Conservation (phyloP, 2,888 invertebrate species). For the Cyclophora albipunctata region DNA sequence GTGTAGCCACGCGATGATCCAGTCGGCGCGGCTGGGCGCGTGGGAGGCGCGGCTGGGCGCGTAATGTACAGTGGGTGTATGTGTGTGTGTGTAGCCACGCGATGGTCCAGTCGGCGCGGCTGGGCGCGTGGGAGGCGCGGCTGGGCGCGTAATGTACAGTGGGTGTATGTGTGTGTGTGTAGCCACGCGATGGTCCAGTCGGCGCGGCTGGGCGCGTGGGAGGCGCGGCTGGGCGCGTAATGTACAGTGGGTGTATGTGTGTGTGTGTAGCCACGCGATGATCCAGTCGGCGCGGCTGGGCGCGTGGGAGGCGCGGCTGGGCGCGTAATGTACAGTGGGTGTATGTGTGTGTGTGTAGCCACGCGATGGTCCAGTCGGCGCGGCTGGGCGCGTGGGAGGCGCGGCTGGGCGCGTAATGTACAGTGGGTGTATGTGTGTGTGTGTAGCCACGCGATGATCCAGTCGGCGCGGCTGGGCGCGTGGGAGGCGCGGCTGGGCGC, state of each 20-base stretch:
- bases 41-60: slow-evolving; percentile 93
- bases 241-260: no score
- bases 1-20: slow-evolving; percentile 84
- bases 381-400: slow-evolving; percentile 97
- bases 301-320: slow-evolving; percentile 93
- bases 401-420: slow-evolving; percentile 80
- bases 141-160: slow-evolving; percentile 76
- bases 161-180: not conserved
- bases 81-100: slow-evolving; percentile 74
- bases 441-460: slow-evolving; percentile 84
- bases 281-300: slow-evolving; percentile 95
- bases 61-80: no score
- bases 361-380: slow-evolving; percentile 94
- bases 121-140: slow-evolving; percentile 95
- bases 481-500: slow-evolving; percentile 93
- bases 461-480: slow-evolving; percentile 94
- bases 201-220: slow-evolving; percentile 96
- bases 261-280: slow-evolving; percentile 80
- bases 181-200: slow-evolving; percentile 91
- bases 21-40: slow-evolving; percentile 94
- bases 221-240: slow-evolving; percentile 86
- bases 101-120: slow-evolving; percentile 92
- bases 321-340: slow-evolving; percentile 51
- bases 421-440: not conserved
- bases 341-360: slow-evolving; percentile 27